Conservation (phyloP, 2,113 vertebrate genomes). For the Hyaena hyaena region DNA sequence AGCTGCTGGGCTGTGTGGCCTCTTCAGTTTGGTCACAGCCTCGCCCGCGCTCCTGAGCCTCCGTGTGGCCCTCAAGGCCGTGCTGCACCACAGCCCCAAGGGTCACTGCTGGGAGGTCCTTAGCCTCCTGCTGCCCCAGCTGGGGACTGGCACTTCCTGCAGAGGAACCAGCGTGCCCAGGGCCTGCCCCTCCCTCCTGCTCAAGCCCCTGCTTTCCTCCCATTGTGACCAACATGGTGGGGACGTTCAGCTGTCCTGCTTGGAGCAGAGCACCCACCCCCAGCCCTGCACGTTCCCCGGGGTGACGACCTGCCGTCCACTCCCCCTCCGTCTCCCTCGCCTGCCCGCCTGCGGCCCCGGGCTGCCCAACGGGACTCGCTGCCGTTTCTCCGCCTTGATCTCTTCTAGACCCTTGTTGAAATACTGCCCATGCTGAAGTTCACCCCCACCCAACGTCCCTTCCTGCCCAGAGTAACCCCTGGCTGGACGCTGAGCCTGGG, state of each 20-base stretch:
- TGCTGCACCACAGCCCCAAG: neutral
- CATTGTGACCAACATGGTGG: fast-evolving
- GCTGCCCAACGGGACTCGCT: neutral
- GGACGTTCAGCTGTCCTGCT: neutral
- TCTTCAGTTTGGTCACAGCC: no score
- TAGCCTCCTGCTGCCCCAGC: neutral
- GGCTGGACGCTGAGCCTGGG: neutral
- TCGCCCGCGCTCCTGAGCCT: neutral
- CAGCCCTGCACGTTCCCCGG: fast-evolving
- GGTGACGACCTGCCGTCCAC: neutral
- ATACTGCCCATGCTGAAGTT: neutral
- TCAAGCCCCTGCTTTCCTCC: no score
- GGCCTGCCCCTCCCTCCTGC: no score
- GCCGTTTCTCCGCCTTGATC: no score
- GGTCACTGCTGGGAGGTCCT: neutral
- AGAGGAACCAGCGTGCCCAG: fast-evolving
- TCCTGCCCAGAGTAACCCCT: neutral
- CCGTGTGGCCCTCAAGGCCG: neutral
- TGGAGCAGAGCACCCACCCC: neutral
- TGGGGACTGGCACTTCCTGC: neutral
- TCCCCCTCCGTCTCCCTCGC: neutral
- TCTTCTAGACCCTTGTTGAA: neutral
- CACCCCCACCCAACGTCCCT: no score
- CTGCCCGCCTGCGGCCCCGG: fast-evolving
- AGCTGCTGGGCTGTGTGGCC: neutral